A percentile compares a stretch with the other conserved stretches of the same genome.
These are phyloP conservation scores for Bradypus variegatus DNA, from an alignment of 2,797 vertebrate species.

Conservation along the genomic window DNA sequence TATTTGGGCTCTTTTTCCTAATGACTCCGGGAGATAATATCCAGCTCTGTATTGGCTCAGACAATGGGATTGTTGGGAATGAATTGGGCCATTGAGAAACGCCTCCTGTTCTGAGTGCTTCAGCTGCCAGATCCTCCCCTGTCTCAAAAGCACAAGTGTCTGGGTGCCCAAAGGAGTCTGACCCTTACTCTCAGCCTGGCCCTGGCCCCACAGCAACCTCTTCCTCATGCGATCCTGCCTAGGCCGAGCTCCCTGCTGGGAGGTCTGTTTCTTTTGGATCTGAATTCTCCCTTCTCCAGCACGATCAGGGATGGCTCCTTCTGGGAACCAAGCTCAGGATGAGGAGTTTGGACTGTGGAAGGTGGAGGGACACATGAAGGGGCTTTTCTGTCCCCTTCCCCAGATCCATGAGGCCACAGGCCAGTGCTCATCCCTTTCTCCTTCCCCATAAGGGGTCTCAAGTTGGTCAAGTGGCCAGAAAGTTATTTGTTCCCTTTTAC, in stretches of 20 bases:
- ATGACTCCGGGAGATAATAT: constrained; percentile 32
- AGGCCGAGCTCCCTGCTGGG: background rate
- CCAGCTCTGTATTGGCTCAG: constrained; percentile 51
- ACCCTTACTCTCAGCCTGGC: constrained; percentile 45
- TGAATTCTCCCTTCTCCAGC: background rate
- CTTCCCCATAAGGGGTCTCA: background rate
- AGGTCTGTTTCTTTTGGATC: constrained; percentile 41
- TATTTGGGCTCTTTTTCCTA: constrained; percentile 45
- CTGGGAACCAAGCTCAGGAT: background rate
- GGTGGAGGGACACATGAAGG: too few species aligned
- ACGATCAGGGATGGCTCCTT: background rate
- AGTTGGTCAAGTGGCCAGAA: background rate
- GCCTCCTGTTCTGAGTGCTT: constrained; percentile 26
- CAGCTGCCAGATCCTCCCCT: constrained; percentile 40
- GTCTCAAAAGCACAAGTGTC: constrained; percentile 64
- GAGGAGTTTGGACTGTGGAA: background rate
- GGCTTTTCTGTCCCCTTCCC: background rate
- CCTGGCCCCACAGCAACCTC: background rate
- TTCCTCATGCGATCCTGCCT: constrained; percentile 6
- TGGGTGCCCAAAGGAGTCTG: constrained; percentile 44
- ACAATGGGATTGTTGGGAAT: constrained; percentile 60
- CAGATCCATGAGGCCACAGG: background rate
- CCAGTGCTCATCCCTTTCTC: background rate
- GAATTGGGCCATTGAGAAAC: constrained; percentile 60
- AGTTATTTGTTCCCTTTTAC: background rate